Evolutionary conservation across 1,140 invertebrate species (phyloP).

Genomic region (Macrocentrus cingulum): DNA sequence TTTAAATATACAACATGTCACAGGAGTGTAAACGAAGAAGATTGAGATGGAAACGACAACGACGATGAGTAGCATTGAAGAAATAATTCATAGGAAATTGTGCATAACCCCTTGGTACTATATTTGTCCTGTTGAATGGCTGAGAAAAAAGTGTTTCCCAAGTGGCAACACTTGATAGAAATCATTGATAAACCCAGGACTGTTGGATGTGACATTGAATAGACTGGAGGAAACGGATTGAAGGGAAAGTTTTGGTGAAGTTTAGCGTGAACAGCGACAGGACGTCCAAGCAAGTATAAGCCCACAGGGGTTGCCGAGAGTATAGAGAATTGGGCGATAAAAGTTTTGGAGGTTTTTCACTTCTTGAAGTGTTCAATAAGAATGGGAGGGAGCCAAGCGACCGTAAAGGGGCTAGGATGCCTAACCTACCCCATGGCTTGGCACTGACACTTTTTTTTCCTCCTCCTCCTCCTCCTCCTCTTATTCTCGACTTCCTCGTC

Average conservation of each 20-base stretch:
- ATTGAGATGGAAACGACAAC: too few relatives aligned
- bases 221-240: slow-evolving; percentile 3
- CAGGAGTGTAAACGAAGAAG: slow-evolving; percentile 35
- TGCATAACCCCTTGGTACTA: too few relatives aligned
- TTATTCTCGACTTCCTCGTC: not conserved
- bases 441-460: slow-evolving; percentile 43
- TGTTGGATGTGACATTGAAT: slow-evolving; percentile 14
- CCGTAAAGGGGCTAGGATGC: slow-evolving; percentile 30
- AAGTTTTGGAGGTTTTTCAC: slow-evolving; percentile 12
- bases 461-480: not conserved
- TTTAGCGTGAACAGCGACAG: slow-evolving; percentile 13
- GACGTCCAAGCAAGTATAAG: not conserved
- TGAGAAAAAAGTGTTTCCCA: too few relatives aligned
- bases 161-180: not conserved
- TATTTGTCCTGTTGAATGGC: too few relatives aligned
- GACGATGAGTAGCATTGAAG: too few relatives aligned
- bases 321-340: slow-evolving; percentile 20
- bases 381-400: slow-evolving; percentile 20
- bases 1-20: slow-evolving; percentile 44
- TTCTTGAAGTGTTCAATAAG: slow-evolving; percentile 15
- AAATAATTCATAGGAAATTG: too few relatives aligned
- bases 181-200: slow-evolving; percentile 10
- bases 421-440: slow-evolving; percentile 53
- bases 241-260: slow-evolving; percentile 6
- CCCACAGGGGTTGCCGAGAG: not conserved